Conservation (phyloP, 37 sponge, comb jelly and placozoan genomes). For the Spongilla lacustris region DNA sequence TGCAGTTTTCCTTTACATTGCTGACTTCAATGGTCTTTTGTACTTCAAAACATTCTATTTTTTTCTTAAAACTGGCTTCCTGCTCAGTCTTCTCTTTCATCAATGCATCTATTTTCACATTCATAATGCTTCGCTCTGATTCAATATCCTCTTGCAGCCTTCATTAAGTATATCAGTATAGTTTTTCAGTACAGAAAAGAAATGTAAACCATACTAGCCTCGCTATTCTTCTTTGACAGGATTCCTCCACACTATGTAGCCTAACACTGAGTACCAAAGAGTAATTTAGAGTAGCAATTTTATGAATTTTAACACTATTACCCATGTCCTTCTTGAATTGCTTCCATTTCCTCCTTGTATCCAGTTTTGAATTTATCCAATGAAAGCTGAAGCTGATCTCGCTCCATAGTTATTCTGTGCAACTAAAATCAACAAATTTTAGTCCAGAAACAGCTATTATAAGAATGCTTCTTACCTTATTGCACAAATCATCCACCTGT, state of each 20-base stretch:
- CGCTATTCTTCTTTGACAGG: constrained; percentile 59
- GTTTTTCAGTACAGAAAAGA: not conserved
- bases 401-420: constrained; percentile 57
- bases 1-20: constrained; percentile 56
- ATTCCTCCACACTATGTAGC: constrained; percentile 63
- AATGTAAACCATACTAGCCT: constrained; percentile 20
- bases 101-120: constrained; percentile 37
- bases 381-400: constrained; percentile 36
- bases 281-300: not conserved
- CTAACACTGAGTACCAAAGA: constrained; percentile 10
- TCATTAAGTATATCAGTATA: not conserved
- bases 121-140: not conserved
- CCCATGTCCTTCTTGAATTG: constrained; percentile 55
- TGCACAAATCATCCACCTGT: constrained; percentile 36
- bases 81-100: constrained; percentile 62
- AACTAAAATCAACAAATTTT: constrained; percentile 34
- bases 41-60: constrained; percentile 55
- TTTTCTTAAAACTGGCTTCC: constrained; percentile 38
- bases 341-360: constrained; percentile 61
- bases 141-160: constrained; percentile 67
- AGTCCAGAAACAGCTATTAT: not conserved
- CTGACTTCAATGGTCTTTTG: constrained; percentile 50
- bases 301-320: constrained; percentile 1
- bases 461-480: constrained; percentile 28
- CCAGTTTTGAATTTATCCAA: constrained; percentile 19